These are phyloP conservation scores for Sphaerophoria rueppellii DNA, from an alignment of 2,888 invertebrate genomes.

Conservation along the genomic window DNA sequence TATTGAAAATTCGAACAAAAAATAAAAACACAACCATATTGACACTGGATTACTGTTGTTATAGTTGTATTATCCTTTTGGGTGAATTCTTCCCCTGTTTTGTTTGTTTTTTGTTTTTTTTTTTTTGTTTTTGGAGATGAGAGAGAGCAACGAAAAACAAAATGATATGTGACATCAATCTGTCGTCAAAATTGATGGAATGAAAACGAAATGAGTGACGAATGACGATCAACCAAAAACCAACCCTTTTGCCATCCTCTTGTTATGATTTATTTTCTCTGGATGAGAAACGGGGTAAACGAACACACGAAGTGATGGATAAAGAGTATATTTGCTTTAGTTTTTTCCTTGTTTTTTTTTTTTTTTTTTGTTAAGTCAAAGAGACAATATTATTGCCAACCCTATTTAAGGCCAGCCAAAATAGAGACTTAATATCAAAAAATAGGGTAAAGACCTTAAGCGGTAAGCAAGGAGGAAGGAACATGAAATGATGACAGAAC, in stretches of 20 bases:
- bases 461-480: not conserved
- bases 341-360: slow-evolving; percentile 5
- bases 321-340: slow-evolving; percentile 46
- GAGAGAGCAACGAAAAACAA: slow-evolving; percentile 8
- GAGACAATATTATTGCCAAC: slow-evolving; percentile 33
- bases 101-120: no score
- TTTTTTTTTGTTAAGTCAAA: slow-evolving; percentile 3
- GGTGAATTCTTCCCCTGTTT: slow-evolving; percentile 19
- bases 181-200: slow-evolving; percentile 53
- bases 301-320: not conserved
- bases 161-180: slow-evolving; percentile 63
- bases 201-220: slow-evolving; percentile 37
- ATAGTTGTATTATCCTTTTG: slow-evolving; percentile 60
- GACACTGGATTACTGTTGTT: slow-evolving; percentile 70
- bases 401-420: slow-evolving; percentile 26
- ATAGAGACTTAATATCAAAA: slow-evolving; percentile 2
- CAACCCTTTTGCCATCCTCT: no score
- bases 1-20: not conserved
- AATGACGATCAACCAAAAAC: not conserved
- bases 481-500: not conserved
- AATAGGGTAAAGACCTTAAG: not conserved
- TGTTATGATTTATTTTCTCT: no score
- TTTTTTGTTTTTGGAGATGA: not conserved
- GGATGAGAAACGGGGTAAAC: not conserved
- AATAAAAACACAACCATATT: slow-evolving; percentile 58